A percentile compares a stretch with the other conserved stretches of the same genome.
phyloP scores from a whole-genome alignment of 1,140 invertebrate species.

The Nasonia longicornis region DNA sequence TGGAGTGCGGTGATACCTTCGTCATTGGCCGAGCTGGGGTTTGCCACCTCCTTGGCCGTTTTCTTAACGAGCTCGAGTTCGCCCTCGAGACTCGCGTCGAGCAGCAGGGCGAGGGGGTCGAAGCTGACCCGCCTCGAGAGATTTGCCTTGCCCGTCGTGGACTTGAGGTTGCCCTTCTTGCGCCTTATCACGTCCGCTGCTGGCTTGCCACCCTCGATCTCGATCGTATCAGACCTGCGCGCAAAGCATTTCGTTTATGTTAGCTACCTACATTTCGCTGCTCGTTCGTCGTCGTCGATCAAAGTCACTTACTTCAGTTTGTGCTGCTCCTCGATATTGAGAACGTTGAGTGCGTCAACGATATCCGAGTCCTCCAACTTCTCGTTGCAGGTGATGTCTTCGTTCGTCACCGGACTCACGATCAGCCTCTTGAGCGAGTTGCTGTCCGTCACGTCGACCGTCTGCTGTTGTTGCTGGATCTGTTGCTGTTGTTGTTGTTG shows the following conservation, averaged over 20 bases:
- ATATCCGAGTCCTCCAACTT: constrained; percentile 66
- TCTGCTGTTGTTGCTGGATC: constrained; percentile 55
- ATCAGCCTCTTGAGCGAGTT: constrained; percentile 53
- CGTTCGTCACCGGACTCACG: constrained; percentile 46
- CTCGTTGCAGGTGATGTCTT: constrained; percentile 56
- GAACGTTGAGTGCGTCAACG: constrained; percentile 65
- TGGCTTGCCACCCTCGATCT: constrained; percentile 65
- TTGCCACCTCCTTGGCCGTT: constrained; percentile 90
- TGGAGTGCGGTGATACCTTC: constrained; percentile 98
- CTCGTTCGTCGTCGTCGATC: no score
- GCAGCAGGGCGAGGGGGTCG: constrained; percentile 93
- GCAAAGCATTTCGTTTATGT: background rate
- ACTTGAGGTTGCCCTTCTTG: constrained; percentile 83
- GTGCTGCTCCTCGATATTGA: constrained; percentile 66
- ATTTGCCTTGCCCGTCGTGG: constrained; percentile 78
- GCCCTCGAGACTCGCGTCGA: constrained; percentile 98
- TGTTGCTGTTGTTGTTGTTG: constrained; percentile 52
- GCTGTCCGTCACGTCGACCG: constrained; percentile 57
- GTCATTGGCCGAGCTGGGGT: constrained; percentile 97
- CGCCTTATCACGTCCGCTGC: constrained; percentile 73
- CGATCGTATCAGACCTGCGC: constrained; percentile 54
- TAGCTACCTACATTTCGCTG: no score
- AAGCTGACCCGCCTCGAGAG: constrained; percentile 91
- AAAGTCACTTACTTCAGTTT: constrained; percentile 62
- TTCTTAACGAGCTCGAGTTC: constrained; percentile 97